Conservation (phyloP, 2,888 invertebrate species). For the Crioceris asparagi region DNA sequence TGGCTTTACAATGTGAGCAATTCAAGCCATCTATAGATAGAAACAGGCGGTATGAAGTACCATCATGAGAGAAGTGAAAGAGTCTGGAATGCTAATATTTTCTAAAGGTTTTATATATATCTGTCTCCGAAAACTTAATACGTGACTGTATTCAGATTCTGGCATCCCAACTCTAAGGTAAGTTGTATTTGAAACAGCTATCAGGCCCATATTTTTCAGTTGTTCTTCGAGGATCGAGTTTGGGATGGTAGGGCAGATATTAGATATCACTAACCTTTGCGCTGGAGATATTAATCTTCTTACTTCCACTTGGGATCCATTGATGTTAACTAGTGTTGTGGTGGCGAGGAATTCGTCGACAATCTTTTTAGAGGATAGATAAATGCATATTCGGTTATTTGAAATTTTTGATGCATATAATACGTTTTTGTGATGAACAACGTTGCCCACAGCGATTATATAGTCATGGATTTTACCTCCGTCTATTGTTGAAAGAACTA, state of each 20-base stretch:
- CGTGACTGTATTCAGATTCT: no score
- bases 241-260: background rate
- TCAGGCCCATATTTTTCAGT: constrained; percentile 2
- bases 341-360: constrained; percentile 1
- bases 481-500: constrained; percentile 1
- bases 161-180: background rate
- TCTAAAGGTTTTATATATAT: background rate
- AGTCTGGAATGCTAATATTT: background rate
- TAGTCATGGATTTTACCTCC: constrained; percentile 4
- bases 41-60: background rate
- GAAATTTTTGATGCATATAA: constrained; percentile 2
- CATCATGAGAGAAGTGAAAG: background rate
- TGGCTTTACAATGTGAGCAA: background rate
- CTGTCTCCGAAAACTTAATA: background rate
- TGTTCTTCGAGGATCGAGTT: background rate
- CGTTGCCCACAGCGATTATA: constrained; percentile 1
- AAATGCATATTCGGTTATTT: constrained; percentile 1
- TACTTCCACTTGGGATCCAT: background rate
- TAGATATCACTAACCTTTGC: constrained; percentile 3
- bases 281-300: constrained; percentile 3
- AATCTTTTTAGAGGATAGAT: background rate
- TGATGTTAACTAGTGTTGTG: background rate
- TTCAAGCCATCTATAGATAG: background rate
- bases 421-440: constrained; percentile 3
- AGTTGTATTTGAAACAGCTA: background rate